Conservation (phyloP, 2,797 vertebrate genomes). For the Vipera latastei region DNA sequence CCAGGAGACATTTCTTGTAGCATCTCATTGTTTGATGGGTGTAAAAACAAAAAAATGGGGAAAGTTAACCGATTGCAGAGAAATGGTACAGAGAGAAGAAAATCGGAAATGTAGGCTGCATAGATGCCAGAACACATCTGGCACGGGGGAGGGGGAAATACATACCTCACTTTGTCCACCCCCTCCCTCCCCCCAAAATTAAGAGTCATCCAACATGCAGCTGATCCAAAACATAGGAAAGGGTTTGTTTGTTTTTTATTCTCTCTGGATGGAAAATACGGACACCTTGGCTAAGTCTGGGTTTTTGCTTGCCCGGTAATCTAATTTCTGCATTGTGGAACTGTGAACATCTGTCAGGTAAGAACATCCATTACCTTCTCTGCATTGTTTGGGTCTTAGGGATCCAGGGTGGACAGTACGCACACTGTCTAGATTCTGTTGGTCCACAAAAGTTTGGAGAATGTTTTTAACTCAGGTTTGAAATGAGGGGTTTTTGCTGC, state of each 20-base stretch:
- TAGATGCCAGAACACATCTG: background rate
- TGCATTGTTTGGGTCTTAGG: background rate
- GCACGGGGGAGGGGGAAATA: background rate
- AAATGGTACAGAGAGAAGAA: background rate
- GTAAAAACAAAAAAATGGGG: slow-evolving; percentile 35
- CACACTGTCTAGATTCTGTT: background rate
- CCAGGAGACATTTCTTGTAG: background rate
- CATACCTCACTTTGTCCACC: background rate
- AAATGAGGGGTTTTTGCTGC: background rate
- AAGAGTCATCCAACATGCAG: background rate
- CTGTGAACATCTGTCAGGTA: background rate
- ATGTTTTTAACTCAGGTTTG: background rate
- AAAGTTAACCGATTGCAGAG: slow-evolving; percentile 18
- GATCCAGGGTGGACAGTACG: background rate
- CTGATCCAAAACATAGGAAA: background rate
- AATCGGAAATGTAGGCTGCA: background rate
- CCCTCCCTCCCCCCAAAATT: background rate
- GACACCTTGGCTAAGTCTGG: background rate
- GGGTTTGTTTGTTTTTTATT: background rate
- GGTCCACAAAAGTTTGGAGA: background rate
- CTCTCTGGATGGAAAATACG: background rate
- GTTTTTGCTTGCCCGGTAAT: background rate
- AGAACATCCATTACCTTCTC: background rate
- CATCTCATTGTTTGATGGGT: slow-evolving; percentile 39
- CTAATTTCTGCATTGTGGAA: background rate